Evolutionary conservation across 2,888 invertebrate species (phyloP).

Genomic region (Julus scandinavius): DNA sequence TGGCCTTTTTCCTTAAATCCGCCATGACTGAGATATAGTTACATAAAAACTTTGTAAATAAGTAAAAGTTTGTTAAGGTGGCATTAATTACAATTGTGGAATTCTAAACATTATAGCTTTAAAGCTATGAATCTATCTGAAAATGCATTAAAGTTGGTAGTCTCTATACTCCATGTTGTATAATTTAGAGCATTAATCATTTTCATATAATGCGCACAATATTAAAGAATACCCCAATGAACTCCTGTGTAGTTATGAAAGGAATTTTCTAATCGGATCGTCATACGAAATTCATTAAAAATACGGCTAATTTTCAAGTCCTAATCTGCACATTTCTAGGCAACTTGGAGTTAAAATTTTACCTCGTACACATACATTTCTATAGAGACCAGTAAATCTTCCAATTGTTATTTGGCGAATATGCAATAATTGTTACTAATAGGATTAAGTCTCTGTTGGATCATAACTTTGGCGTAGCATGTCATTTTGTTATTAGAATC

Average conservation of each 20-base stretch:
- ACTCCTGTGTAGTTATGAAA: not conserved
- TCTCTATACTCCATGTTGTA: not conserved
- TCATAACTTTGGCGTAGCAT: conserved; percentile 18
- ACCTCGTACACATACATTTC: not conserved
- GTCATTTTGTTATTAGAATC: conserved; percentile 39
- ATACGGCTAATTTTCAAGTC: conserved; percentile 5
- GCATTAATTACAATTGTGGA: no score
- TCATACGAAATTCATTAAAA: not conserved
- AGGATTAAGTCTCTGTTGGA: conserved; percentile 30
- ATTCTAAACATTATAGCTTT: no score
- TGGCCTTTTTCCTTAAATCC: no score
- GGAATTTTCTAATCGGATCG: conserved; percentile 28
- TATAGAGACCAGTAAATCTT: conserved; percentile 34
- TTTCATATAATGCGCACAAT: not conserved
- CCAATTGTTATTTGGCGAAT: conserved; percentile 39
- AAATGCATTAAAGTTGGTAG: not conserved
- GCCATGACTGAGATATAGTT: no score
- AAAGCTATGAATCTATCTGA: no score
- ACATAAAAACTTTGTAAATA: no score
- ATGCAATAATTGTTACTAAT: conserved; percentile 39
- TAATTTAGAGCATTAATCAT: not conserved
- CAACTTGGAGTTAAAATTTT: not conserved
- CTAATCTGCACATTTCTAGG: conserved; percentile 3
- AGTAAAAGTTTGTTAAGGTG: no score
- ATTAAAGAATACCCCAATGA: not conserved